A percentile compares a stretch with the other conserved stretches of the same genome.
phyloP scores from a whole-genome alignment of 2,797 vertebrate genomes.

The Rhyacichthys aspro region DNA sequence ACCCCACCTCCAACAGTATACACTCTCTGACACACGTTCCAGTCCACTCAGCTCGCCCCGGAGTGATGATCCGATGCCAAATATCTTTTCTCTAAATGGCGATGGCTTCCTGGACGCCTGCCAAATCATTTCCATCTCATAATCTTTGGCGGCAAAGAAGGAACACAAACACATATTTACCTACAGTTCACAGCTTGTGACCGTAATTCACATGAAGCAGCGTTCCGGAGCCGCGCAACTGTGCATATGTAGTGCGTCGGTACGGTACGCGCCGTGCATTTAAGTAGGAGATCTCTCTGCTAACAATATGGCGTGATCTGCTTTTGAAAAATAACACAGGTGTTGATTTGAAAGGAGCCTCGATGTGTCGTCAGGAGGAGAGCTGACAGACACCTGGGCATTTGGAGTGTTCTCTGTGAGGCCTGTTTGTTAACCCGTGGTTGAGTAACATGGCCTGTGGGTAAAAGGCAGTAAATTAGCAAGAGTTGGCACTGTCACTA shows the following conservation, averaged over 20 bases:
- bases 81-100: slow-evolving; percentile 75
- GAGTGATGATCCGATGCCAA: slow-evolving; percentile 73
- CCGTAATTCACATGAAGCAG: slow-evolving; percentile 62
- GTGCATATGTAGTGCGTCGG: slow-evolving; percentile 13
- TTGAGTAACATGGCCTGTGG: slow-evolving; percentile 69
- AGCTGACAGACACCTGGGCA: slow-evolving; percentile 64
- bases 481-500: slow-evolving; percentile 65
- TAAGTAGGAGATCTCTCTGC: slow-evolving; percentile 35
- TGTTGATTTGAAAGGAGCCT: slow-evolving; percentile 30
- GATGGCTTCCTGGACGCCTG: slow-evolving; percentile 69
- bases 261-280: slow-evolving; percentile 29
- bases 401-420: slow-evolving; percentile 54
- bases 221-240: slow-evolving; percentile 43
- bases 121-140: slow-evolving; percentile 82
- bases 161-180: slow-evolving; percentile 80
- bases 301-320: slow-evolving; percentile 47
- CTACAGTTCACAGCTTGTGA: slow-evolving; percentile 78
- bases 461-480: slow-evolving; percentile 68
- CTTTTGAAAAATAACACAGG: slow-evolving; percentile 48
- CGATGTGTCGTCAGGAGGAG: slow-evolving; percentile 7
- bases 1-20: slow-evolving; percentile 17
- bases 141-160: slow-evolving; percentile 72
- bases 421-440: slow-evolving; percentile 69
- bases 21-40: slow-evolving; percentile 51
- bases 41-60: slow-evolving; percentile 69